A percentile compares a stretch with the other conserved stretches of the same genome.
These are phyloP conservation scores for Erebia epiphron DNA, from an alignment of 2,888 invertebrate genomes.

Conservation along the genomic window DNA sequence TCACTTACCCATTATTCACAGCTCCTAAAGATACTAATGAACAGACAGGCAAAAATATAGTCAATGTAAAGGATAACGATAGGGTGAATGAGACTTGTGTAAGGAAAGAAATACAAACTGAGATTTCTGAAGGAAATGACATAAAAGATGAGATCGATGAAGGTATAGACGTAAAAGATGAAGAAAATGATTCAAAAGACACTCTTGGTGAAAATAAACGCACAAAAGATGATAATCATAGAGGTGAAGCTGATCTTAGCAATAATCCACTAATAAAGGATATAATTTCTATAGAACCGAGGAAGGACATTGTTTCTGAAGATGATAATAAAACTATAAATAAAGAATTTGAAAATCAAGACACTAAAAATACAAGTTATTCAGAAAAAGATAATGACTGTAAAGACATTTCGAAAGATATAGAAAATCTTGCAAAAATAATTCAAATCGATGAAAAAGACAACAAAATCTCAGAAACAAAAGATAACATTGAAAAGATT, in stretches of 20 bases:
- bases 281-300: not conserved
- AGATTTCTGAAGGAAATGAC: not conserved
- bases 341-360: not conserved
- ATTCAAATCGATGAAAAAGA: not conserved
- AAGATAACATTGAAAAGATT: not conserved
- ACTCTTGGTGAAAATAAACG: not conserved
- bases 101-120: not conserved
- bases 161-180: conserved; percentile 24
- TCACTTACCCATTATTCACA: conserved; percentile 90
- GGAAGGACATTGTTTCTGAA: not conserved
- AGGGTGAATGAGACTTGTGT: conserved; percentile 7
- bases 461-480: not conserved
- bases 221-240: not conserved
- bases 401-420: not conserved
- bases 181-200: conserved; percentile 14
- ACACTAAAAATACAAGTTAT: not conserved
- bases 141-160: conserved; percentile 14
- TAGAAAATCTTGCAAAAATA: not conserved
- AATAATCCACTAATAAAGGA: not conserved
- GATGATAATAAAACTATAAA: not conserved
- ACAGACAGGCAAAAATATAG: conserved; percentile 27
- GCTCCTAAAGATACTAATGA: conserved; percentile 47
- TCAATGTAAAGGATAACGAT: conserved; percentile 16
- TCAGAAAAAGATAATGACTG: not conserved
- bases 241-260: not conserved